These are phyloP conservation scores for Chloroceryle amazona DNA, from an alignment of 2,797 vertebrate species.

Conservation along the genomic window DNA sequence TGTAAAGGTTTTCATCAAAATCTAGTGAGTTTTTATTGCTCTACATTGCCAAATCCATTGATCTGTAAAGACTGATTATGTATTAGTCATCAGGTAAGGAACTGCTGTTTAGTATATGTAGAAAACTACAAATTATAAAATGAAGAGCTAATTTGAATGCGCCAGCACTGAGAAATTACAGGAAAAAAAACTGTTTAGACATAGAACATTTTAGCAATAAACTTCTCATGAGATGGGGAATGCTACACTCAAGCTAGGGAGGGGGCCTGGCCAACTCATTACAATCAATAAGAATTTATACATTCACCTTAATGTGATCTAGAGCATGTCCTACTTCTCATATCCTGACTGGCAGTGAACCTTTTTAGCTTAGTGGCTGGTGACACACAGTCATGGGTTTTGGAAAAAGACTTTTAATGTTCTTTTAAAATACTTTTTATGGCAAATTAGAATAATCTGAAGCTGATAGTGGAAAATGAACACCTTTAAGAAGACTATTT, in stretches of 20 bases:
- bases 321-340: not conserved
- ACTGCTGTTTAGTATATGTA: not conserved
- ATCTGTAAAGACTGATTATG: not conserved
- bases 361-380: not conserved
- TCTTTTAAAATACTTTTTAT: slow-evolving; percentile 54
- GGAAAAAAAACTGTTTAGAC: not conserved
- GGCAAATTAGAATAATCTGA: slow-evolving; percentile 45
- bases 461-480: slow-evolving; percentile 12
- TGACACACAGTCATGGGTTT: not conserved
- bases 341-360: slow-evolving; percentile 22
- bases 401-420: slow-evolving; percentile 31
- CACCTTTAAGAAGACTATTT: not conserved
- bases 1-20: not conserved
- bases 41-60: not conserved
- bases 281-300: slow-evolving; percentile 4
- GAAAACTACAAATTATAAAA: not conserved
- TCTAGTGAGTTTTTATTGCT: not conserved
- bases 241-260: not conserved
- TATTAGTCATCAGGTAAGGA: not conserved
- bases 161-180: not conserved
- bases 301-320: not conserved
- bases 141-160: not conserved
- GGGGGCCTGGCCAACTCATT: not conserved
- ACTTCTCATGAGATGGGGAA: not conserved
- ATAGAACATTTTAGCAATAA: not conserved